Conservation (phyloP, 2,113 vertebrate genomes). For the Alethe diademata region DNA sequence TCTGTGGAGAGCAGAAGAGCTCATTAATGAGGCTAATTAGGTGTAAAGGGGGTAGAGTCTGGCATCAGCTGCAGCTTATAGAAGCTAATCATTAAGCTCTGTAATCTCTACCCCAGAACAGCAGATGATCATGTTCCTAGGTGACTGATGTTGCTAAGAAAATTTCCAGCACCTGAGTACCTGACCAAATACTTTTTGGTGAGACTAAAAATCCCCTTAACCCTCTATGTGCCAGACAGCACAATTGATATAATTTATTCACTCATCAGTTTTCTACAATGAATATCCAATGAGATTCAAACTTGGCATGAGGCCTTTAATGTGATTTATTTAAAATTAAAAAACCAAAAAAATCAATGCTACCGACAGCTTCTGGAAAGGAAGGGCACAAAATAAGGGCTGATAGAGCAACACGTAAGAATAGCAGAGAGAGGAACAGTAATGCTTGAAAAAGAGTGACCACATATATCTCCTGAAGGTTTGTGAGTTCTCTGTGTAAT, state of each 20-base stretch:
- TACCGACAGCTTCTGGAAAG: background rate
- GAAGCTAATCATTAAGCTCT: conserved; percentile 90
- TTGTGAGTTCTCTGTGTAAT: background rate
- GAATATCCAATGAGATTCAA: background rate
- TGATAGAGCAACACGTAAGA: background rate
- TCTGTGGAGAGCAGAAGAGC: conserved; percentile 85
- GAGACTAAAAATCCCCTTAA: conserved; percentile 64
- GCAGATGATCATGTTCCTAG: conserved; percentile 86
- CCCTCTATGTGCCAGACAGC: conserved; percentile 7
- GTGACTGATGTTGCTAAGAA: conserved; percentile 68
- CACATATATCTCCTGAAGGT: background rate
- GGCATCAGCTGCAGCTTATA: conserved; percentile 92
- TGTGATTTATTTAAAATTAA: background rate
- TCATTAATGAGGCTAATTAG: conserved; percentile 97
- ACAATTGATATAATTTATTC: background rate
- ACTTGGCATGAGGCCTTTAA: background rate
- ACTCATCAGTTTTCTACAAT: background rate
- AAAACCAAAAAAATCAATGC: background rate
- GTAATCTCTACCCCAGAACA: conserved; percentile 89
- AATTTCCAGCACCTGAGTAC: conserved; percentile 80
- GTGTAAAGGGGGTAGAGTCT: conserved; percentile 90
- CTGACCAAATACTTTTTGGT: conserved; percentile 70
- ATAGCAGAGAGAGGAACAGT: background rate
- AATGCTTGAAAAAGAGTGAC: background rate
- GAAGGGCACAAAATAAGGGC: background rate